Percentiles rank a stretch among this genome's conserved stretches.
Evolutionary conservation across 2,113 vertebrate species (phyloP).

Genomic region (Megaceryle torquata): DNA sequence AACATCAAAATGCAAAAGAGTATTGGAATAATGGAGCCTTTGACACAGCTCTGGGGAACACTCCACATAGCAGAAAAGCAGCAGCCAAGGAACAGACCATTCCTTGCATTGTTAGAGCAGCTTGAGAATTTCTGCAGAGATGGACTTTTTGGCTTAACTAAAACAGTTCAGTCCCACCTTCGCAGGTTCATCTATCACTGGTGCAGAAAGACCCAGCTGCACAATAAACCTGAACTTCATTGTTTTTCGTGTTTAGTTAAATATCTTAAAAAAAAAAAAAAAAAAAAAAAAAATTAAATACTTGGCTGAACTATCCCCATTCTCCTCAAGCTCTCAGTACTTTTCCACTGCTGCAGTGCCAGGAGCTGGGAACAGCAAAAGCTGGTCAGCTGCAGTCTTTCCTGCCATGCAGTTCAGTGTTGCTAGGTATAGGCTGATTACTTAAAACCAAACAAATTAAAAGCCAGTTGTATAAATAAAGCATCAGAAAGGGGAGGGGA

Average conservation of each 20-base stretch:
- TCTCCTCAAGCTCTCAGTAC: constrained; percentile 60
- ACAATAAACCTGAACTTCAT: constrained; percentile 26
- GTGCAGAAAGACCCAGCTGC: constrained; percentile 44
- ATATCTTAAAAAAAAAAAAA: constrained; percentile 44
- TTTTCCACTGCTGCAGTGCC: constrained; percentile 66
- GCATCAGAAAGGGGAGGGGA: neutral
- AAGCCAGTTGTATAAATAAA: neutral
- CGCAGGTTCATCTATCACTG: constrained; percentile 7
- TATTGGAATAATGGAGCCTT: constrained; percentile 5
- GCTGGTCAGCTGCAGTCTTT: constrained; percentile 28
- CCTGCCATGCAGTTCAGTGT: neutral
- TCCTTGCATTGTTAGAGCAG: constrained; percentile 3
- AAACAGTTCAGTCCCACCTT: constrained; percentile 1
- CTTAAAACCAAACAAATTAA: neutral
- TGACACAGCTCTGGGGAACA: neutral
- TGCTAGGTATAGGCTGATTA: constrained; percentile 25
- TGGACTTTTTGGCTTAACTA: neutral
- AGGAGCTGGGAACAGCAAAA: constrained; percentile 40
- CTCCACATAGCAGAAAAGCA: neutral
- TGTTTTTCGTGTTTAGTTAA: constrained; percentile 56
- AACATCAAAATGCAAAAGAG: constrained; percentile 29
- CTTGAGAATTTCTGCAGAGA: constrained; percentile 1
- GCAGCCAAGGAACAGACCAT: neutral
- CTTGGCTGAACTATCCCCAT: constrained; percentile 62
- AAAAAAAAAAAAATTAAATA: neutral